A percentile compares a stretch with the other conserved stretches of the same genome.
These are phyloP conservation scores for Drosophila robusta DNA, from an alignment of 2,888 invertebrate species.

Conservation along the genomic window DNA sequence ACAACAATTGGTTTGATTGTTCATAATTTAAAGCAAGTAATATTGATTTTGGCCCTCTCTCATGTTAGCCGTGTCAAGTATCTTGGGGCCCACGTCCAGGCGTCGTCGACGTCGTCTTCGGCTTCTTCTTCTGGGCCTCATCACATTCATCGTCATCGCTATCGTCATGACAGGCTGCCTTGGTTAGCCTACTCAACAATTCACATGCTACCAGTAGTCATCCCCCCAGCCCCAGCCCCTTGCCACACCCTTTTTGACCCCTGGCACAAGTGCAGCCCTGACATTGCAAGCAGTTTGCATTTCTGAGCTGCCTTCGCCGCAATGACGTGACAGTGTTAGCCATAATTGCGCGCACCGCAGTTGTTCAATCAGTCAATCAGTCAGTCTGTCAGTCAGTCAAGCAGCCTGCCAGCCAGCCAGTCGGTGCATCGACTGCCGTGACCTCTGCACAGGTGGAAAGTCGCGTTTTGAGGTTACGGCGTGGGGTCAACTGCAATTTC, in stretches of 20 bases:
- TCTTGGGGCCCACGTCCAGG: slow-evolving; percentile 3
- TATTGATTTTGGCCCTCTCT: slow-evolving; percentile 42
- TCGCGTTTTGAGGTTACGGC: slow-evolving; percentile 29
- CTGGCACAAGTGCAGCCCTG: slow-evolving; percentile 35
- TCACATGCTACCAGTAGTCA: slow-evolving; percentile 27
- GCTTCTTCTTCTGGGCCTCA: slow-evolving; percentile 21
- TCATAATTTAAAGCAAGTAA: slow-evolving; percentile 48
- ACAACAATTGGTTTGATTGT: slow-evolving; percentile 33
- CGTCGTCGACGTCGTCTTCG: neutral
- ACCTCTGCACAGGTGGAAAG: slow-evolving; percentile 33
- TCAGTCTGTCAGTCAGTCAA: slow-evolving; percentile 2
- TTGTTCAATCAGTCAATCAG: slow-evolving; percentile 35
- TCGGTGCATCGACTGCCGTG: slow-evolving; percentile 5
- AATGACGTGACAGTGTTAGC: slow-evolving; percentile 52
- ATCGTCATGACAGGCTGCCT: slow-evolving; percentile 27
- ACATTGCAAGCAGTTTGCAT: slow-evolving; percentile 50
- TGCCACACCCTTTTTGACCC: no score
- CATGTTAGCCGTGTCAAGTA: slow-evolving; percentile 15
- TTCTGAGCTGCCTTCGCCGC: slow-evolving; percentile 23
- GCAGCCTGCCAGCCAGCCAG: slow-evolving; percentile 11
- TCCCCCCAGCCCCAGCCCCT: neutral
- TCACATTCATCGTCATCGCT: slow-evolving; percentile 13
- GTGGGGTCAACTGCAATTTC: slow-evolving; percentile 33
- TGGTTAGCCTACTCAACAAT: slow-evolving; percentile 30
- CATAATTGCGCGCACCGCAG: slow-evolving; percentile 45